phyloP scores from a whole-genome alignment of 2,888 invertebrate species.

The Plagodis pulveraria region DNA sequence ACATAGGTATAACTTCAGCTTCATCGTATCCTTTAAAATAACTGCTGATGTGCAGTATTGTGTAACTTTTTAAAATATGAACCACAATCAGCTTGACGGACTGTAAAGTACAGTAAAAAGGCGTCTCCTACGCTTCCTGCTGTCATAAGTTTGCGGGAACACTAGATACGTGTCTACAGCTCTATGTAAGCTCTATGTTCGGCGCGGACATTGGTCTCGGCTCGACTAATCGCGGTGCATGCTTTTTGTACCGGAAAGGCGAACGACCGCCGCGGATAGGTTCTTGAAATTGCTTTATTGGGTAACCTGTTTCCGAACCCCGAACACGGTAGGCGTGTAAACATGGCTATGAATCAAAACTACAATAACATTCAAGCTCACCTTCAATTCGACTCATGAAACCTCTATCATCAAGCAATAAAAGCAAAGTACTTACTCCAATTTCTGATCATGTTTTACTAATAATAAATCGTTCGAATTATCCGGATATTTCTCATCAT shows the following conservation, averaged over 20 bases:
- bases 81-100: slow-evolving; percentile 13
- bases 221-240: slow-evolving; percentile 62
- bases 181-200: slow-evolving; percentile 41
- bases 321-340: slow-evolving; percentile 66
- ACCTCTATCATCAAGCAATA: slow-evolving; percentile 26
- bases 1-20: no score
- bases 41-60: background rate
- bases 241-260: slow-evolving; percentile 73
- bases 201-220: slow-evolving; percentile 58
- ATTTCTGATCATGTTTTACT: slow-evolving; percentile 24
- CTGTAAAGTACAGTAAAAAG: slow-evolving; percentile 28
- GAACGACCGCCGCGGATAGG: slow-evolving; percentile 72
- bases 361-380: slow-evolving; percentile 46
- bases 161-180: slow-evolving; percentile 26
- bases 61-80: background rate
- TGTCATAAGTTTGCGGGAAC: slow-evolving; percentile 26
- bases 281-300: slow-evolving; percentile 80
- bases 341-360: slow-evolving; percentile 43
- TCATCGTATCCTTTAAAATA: no score
- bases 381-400: slow-evolving; percentile 18
- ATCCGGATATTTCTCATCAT: slow-evolving; percentile 31
- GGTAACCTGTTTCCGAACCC: slow-evolving; percentile 74
- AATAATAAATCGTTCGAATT: slow-evolving; percentile 28
- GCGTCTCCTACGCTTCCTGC: slow-evolving; percentile 23
- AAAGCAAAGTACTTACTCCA: slow-evolving; percentile 24